Percentiles rank a stretch among this genome's conserved stretches.
Conservation (phyloP, 2,113 vertebrate species). For the Illadopsis cleaveri region DNA sequence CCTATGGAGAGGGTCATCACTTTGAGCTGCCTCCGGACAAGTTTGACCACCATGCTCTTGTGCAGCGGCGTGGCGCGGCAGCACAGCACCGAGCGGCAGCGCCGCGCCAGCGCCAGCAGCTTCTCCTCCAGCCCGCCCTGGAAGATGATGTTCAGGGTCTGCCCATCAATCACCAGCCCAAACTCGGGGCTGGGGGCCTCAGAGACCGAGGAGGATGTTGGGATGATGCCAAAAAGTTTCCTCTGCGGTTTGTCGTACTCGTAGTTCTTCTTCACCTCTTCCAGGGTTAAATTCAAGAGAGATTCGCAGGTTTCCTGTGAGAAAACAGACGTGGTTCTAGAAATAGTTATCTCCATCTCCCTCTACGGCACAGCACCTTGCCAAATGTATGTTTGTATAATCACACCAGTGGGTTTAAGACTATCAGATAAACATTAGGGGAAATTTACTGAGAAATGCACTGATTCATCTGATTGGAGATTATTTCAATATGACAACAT, state of each 20-base stretch:
- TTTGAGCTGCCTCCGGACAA: constrained; percentile 78
- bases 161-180: constrained; percentile 87
- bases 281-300: constrained; percentile 82
- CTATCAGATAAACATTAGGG: neutral
- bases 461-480: neutral
- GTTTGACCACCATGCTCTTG: constrained; percentile 87
- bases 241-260: neutral
- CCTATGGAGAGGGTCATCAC: constrained; percentile 91
- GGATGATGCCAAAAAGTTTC: constrained; percentile 25
- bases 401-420: neutral
- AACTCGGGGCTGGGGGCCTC: constrained; percentile 33
- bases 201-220: neutral
- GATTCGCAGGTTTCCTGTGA: constrained; percentile 84
- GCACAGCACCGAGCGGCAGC: constrained; percentile 86
- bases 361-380: neutral
- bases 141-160: constrained; percentile 77
- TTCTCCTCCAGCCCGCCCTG: constrained; percentile 81
- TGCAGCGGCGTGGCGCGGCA: constrained; percentile 89
- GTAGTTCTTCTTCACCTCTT: constrained; percentile 79
- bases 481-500: neutral
- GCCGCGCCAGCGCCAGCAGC: constrained; percentile 79
- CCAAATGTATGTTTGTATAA: neutral
- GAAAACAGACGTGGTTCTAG: neutral
- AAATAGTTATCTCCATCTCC: neutral
- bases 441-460: neutral